Percentiles rank a stretch among this genome's conserved stretches.
Conservation (phyloP, 1,140 invertebrate genomes). For the Cataglyphis hispanica region DNA sequence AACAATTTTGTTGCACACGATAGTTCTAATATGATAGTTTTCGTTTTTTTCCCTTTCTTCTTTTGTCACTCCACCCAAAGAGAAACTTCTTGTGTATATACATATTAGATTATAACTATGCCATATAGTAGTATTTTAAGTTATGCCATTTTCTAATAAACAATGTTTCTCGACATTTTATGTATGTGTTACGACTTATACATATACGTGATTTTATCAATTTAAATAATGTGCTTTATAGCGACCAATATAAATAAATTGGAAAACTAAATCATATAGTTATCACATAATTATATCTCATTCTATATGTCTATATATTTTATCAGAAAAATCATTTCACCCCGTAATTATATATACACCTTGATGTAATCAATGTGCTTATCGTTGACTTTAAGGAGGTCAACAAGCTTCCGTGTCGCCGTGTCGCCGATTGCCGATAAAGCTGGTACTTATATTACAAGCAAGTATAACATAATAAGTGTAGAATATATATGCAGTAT, state of each 20-base stretch:
- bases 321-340: constrained; percentile 3
- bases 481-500: not conserved
- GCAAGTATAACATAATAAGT: constrained; percentile 1
- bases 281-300: constrained; percentile 34
- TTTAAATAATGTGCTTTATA: constrained; percentile 1
- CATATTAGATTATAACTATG: not conserved
- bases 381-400: constrained; percentile 47
- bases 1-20: too few species aligned
- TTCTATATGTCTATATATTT: not conserved
- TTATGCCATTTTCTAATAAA: constrained; percentile 27
- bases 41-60: too few species aligned
- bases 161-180: constrained; percentile 41
- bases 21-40: too few species aligned
- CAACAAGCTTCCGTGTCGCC: constrained; percentile 42
- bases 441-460: not conserved
- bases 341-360: constrained; percentile 18
- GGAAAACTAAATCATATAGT: constrained; percentile 25
- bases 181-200: constrained; percentile 24
- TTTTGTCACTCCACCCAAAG: not conserved
- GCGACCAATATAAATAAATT: not conserved
- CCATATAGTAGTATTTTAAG: constrained; percentile 1
- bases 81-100: not conserved
- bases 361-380: constrained; percentile 28
- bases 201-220: not conserved
- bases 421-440: constrained; percentile 21